Evolutionary conservation across 2,888 invertebrate genomes (phyloP), one percentile per base, ranked within the genome.

Genomic region (Dynastes maya): DNA sequence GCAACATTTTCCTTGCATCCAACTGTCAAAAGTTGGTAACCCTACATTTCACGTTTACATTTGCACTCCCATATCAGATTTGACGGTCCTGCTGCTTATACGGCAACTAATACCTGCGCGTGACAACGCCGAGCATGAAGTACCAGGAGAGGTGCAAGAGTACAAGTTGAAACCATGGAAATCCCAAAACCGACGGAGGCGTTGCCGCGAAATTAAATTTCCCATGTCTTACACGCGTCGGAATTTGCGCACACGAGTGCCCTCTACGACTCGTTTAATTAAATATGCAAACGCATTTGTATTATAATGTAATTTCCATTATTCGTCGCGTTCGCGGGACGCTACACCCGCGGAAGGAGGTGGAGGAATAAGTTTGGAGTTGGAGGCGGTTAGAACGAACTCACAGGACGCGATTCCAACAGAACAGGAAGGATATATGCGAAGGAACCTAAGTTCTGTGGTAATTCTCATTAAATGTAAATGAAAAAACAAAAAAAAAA

Each of bases 271-370:
- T 68, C 77, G 77, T 74, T 78, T 74, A 79, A 70, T 79, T 79
- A 76, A 79, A 76, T 76, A 79, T 79, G 76, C 79, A 79, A 79
- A 79, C 76, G 79, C 70, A 63, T 76, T 70, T 55, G 79, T 76
- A 76, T 79, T 79, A 79, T 76, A 76, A 75, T 75, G 76, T 79
- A 79, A 79, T 79, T 76, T 79, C 63, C 79, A 79, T 79, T 61
- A 61, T 61, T 61, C 61, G n/a, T 11, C 27, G 27, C 27, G 29
- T 29, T 27, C 61, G 53, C n/a, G 53, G 13, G 16, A 5, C 53
- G 2, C 16, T 53, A n/a, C 11, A 0, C 45, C 45, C 45, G 45
- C 2, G 45, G 45, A 45, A 8, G 53, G 5, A n/a, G 2, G n/a
- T 2, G 13, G 53, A 3, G 5, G 16, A 13, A 53, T 53, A 51